Evolutionary conservation across 2,113 vertebrate species (phyloP), one percentile per base, ranked within the genome.

Genomic region (Psittacara wagleri): DNA sequence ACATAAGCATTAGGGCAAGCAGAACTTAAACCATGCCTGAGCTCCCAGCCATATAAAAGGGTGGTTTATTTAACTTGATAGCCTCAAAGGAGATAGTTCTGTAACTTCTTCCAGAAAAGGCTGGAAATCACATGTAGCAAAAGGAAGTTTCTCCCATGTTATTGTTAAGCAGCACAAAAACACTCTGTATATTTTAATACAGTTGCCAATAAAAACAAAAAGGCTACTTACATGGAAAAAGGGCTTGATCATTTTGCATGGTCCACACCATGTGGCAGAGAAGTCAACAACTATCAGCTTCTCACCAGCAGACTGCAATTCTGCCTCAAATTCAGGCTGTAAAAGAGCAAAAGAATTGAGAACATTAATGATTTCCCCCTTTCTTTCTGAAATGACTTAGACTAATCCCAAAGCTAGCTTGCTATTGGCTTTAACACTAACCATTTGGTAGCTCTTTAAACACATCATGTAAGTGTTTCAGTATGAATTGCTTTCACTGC

Each of bases 271-370:
- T 0, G 97, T 96, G 19, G 99, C 99, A 4, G 99, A 98, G 95
- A 99, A 99, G 94, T 99, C 98, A 62, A 99, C 98, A 6, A 99
- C 98, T 54, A 99, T 78, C 43, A 99, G 98, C 52, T 98, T 99
- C 4, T 80, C 39, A 61, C 97, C 98, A 31, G 98, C 98, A 4
- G 77, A 15, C 1, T 22, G 22, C 96, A 99, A 95, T 55, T 95
- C 94, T 1, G 17, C 1, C 0, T 97, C 20, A 73, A 99, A 99
- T 8, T 97, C 97, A 0, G 12, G 8, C 99, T 99, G 51, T 3
- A 69, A 29, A 78, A 39, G 86, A 69, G 78, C 63, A 48, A 80
- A 67, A 52, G 12, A 44, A 17, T 31, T 66, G 2, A 90, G 74
- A 14, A 70, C 4, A 51, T 77, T 64, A 54, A 69, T 81, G 10